These are phyloP conservation scores for Varanus salvator DNA, from an alignment of 2,113 vertebrate genomes.

Conservation along the genomic window DNA sequence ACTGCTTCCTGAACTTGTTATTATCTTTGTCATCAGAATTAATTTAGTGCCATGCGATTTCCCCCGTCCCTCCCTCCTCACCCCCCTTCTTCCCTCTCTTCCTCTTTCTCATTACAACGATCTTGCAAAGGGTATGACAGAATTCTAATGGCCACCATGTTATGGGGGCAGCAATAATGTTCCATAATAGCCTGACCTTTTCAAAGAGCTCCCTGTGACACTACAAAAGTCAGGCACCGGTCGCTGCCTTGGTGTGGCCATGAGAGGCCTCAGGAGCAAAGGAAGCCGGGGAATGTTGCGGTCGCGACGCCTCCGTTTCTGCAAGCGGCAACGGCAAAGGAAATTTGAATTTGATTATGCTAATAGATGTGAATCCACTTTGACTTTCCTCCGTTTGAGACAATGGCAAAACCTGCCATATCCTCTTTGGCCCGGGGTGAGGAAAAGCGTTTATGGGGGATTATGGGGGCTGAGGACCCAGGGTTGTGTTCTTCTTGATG, in stretches of 20 bases:
- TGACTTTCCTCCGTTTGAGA: not conserved
- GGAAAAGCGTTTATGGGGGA: not conserved
- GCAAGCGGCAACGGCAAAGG: not conserved
- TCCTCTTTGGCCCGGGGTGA: no score
- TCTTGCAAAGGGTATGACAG: slow-evolving; percentile 43
- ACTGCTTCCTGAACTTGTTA: slow-evolving; percentile 58
- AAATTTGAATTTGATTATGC: not conserved
- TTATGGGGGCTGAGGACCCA: not conserved
- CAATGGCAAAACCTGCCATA: not conserved
- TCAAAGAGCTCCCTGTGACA: slow-evolving; percentile 16
- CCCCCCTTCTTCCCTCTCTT: not conserved
- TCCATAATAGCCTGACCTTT: not conserved
- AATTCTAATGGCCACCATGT: not conserved
- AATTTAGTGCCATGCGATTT: slow-evolving; percentile 51
- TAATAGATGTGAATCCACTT: not conserved
- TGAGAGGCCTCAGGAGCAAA: not conserved
- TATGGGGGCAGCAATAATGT: rapidly evolving
- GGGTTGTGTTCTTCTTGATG: no score
- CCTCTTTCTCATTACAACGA: slow-evolving; percentile 26
- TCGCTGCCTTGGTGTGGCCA: not conserved
- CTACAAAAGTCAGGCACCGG: rapidly evolving
- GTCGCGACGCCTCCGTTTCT: not conserved
- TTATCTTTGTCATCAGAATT: slow-evolving; percentile 69
- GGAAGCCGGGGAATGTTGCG: not conserved
- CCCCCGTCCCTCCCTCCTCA: not conserved